Evolutionary conservation across 1,140 invertebrate species (phyloP).

Genomic region (Cylas formicarius): DNA sequence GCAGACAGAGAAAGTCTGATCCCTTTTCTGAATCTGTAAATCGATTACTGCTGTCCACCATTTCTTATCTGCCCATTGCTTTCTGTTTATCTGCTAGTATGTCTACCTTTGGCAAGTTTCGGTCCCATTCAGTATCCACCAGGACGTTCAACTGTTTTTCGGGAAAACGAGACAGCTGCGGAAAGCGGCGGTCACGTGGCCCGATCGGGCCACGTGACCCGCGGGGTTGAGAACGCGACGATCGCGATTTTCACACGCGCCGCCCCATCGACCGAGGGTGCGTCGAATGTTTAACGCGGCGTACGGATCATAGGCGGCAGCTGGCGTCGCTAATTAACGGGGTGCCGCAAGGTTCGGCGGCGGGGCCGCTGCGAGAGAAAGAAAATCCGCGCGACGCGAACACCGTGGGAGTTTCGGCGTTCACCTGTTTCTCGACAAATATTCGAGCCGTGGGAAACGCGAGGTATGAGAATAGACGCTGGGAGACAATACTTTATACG

Average conservation of each 20-base stretch:
- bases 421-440: conserved; percentile 10
- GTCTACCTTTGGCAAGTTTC: background rate
- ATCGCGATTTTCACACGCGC: conserved; percentile 16
- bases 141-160: conserved; percentile 14
- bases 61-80: background rate
- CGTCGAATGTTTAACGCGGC: background rate
- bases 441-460: background rate
- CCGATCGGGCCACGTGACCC: conserved; percentile 12
- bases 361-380: background rate
- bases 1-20: background rate
- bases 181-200: conserved; percentile 16
- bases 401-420: conserved; percentile 10
- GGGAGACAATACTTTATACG: no score
- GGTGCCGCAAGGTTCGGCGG: conserved; percentile 8
- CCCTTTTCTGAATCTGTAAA: background rate
- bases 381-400: conserved; percentile 1
- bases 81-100: background rate
- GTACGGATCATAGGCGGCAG: conserved; percentile 11
- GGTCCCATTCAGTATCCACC: background rate
- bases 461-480: no score
- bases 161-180: conserved; percentile 21
- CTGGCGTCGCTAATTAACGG: conserved; percentile 9
- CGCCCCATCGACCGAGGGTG: background rate
- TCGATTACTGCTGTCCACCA: background rate
- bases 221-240: conserved; percentile 12